Base-by-base conservation (phyloP, 1,140 invertebrate species). In the Pseudomyrmex pallidus region DNA sequence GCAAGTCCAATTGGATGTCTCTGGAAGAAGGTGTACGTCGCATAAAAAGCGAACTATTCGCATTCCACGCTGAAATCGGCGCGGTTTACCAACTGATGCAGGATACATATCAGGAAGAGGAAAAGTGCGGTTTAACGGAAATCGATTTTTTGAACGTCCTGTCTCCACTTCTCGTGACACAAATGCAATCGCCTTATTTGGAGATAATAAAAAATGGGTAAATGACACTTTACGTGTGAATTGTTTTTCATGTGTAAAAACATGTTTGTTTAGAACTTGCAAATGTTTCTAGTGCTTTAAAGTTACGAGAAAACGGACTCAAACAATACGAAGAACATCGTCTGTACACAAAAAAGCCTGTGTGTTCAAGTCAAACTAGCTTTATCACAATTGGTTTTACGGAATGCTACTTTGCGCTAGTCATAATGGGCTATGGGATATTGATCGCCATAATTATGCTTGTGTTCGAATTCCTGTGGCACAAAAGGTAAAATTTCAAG, bases 51-150 rank as follows among this genome's bases (percentile, higher is more conserved):
- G 95, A 95, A 74, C 86, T 96, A 4, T 96, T 96, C 80, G 96
- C 96, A 15, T 96, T 96, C 83, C 96, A 96, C 86, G 95, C 95
- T 90, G 95, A 96, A 90, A 92, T 91, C 2, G 95, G 95, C 1
- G 91, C 95, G 0, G 95, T 95, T 0, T 96, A 96, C 88, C 95
- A 96, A 86, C 89, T 96, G 20, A 95, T 96, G 4, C 94, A 95
- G 35, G 95, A 96, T 90, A 96, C 95, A 68, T 97, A 95, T 87
- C 90, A 94, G 3, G 96, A 96, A 90, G 94, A 95, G 2, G 96
- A 96, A 90, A 97, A 96, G 90, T 97, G 96, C 88, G 95, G 95
- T 0, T 89, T 97, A 1, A 93, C 95, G 56, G 96, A 96, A 90
- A 96, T 96, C 82, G 93, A 95, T 87, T 96, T 94, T 82, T 76